These are phyloP conservation scores for Phengaris alcon DNA, from an alignment of 2,888 invertebrate species.

Conservation along the genomic window DNA sequence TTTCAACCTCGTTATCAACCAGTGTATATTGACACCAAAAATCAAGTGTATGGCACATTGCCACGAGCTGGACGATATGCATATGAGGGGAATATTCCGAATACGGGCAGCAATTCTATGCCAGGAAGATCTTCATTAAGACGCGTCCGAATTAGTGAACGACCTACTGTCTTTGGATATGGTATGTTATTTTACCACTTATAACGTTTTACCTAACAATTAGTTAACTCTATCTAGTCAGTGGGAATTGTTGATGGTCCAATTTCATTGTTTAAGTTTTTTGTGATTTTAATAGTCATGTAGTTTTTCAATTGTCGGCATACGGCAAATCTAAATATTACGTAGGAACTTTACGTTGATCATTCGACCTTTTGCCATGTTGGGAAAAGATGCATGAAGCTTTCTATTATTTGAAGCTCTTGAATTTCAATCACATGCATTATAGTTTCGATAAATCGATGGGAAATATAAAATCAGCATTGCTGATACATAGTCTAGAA, in stretches of 20 bases:
- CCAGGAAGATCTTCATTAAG: conserved; percentile 56
- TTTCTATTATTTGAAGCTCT: conserved; percentile 5
- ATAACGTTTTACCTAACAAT: neutral
- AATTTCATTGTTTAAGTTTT: conserved; percentile 1
- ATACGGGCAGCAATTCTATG: conserved; percentile 56
- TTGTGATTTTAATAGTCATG: neutral
- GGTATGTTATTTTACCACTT: conserved; percentile 53
- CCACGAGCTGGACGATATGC: conserved; percentile 52
- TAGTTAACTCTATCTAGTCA: neutral
- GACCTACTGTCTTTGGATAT: conserved; percentile 67
- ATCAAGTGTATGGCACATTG: conserved; percentile 55
- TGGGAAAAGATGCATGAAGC: neutral
- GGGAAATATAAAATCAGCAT: conserved; percentile 13
- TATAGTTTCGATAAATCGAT: conserved; percentile 13
- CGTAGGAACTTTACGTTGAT: neutral
- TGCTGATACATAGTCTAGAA: conserved; percentile 50
- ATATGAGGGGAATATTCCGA: conserved; percentile 45
- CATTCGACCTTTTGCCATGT: neutral
- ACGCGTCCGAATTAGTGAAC: conserved; percentile 70
- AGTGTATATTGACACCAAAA: conserved; percentile 52
- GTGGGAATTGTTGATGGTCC: neutral
- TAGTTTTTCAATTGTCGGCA: too few relatives aligned
- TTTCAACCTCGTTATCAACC: conserved; percentile 50
- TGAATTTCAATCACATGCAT: conserved; percentile 10
- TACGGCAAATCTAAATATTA: too few relatives aligned